A percentile compares a stretch with the other conserved stretches of the same genome.
These are phyloP conservation scores for Salminus brasiliensis DNA, from an alignment of 2,113 vertebrate species.

Conservation along the genomic window DNA sequence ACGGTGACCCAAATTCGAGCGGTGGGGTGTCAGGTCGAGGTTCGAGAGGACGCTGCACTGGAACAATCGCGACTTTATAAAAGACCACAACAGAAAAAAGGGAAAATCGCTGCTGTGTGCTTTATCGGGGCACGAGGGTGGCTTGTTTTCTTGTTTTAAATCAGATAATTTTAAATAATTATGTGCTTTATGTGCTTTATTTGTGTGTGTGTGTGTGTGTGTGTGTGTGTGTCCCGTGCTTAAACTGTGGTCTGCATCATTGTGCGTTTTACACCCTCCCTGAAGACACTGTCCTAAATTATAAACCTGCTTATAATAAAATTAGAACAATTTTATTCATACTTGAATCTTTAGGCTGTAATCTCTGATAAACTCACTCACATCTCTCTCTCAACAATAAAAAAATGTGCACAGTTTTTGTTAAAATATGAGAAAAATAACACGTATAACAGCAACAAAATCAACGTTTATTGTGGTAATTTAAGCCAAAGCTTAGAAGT, in stretches of 20 bases:
- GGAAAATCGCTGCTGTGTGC: not conserved
- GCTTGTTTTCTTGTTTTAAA: not conserved
- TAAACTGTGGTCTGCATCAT: not conserved
- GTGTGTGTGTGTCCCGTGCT: not conserved
- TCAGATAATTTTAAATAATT: not conserved
- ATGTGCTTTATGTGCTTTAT: not conserved
- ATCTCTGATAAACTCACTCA: too few species aligned
- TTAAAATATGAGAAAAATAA: too few species aligned
- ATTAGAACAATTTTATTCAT: not conserved
- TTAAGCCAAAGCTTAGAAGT: too few species aligned
- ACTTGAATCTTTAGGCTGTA: too few species aligned
- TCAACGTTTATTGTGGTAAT: too few species aligned
- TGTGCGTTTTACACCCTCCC: not conserved
- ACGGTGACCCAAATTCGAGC: slow-evolving; percentile 30
- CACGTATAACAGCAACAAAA: too few species aligned
- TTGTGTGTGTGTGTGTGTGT: not conserved
- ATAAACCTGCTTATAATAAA: not conserved
- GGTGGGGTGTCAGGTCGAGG: slow-evolving; percentile 8
- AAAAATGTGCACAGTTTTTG: too few species aligned
- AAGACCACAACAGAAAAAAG: not conserved
- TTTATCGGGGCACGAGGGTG: not conserved
- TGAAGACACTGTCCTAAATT: not conserved
- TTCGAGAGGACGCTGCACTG: slow-evolving; percentile 3
- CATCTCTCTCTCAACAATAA: too few species aligned
- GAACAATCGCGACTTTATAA: slow-evolving; percentile 1